Evolutionary conservation across 2,888 invertebrate species (phyloP).

Genomic region (Clanis bilineata): DNA sequence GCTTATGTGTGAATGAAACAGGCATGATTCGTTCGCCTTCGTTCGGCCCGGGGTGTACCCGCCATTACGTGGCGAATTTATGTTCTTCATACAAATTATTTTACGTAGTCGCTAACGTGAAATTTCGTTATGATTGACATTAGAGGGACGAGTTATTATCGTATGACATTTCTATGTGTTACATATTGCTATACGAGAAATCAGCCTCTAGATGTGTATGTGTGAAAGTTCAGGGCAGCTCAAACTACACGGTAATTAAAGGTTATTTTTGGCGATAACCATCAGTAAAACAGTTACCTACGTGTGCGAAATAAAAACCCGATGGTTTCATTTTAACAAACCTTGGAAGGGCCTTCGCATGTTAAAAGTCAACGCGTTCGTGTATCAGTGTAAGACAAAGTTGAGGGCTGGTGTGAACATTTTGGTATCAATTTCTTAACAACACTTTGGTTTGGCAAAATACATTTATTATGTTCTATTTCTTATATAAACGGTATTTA

Average conservation of each 20-base stretch:
- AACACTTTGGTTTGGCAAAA: background rate
- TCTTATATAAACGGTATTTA: background rate
- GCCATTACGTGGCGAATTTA: too few relatives aligned
- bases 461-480: background rate
- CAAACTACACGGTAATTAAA: slow-evolving; percentile 80
- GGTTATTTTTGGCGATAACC: slow-evolving; percentile 81
- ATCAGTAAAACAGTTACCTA: slow-evolving; percentile 79
- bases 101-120: too few relatives aligned
- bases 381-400: slow-evolving; percentile 41
- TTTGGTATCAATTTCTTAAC: slow-evolving; percentile 18
- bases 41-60: too few relatives aligned
- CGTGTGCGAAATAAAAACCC: slow-evolving; percentile 72
- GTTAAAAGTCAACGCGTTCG: slow-evolving; percentile 62
- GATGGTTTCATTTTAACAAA: slow-evolving; percentile 59
- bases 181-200: slow-evolving; percentile 50
- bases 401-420: slow-evolving; percentile 35
- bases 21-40: too few relatives aligned
- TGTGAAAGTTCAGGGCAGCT: slow-evolving; percentile 78
- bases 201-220: slow-evolving; percentile 57
- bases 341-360: slow-evolving; percentile 67
- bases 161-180: slow-evolving; percentile 47
- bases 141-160: background rate
- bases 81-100: too few relatives aligned
- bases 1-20: too few relatives aligned
- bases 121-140: too few relatives aligned